Evolutionary conservation across 2,888 invertebrate species (phyloP).

Genomic region (Criorhina ranunculi): DNA sequence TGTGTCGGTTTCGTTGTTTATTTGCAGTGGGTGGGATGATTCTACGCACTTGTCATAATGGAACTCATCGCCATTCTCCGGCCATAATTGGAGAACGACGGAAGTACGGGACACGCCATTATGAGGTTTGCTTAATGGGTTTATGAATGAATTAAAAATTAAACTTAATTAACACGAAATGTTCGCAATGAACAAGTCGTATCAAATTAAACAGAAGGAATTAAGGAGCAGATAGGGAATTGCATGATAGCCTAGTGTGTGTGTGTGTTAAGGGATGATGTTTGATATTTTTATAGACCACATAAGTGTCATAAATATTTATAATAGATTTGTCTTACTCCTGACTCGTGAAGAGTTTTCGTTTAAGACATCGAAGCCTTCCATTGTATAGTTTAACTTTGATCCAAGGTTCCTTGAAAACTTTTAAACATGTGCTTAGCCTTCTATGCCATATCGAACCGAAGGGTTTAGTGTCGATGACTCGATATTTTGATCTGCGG

Average conservation of each 20-base stretch:
- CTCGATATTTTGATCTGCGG: too few species aligned
- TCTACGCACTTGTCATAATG: constrained; percentile 45
- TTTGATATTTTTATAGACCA: too few species aligned
- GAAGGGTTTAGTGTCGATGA: too few species aligned
- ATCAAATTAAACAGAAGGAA: constrained; percentile 36
- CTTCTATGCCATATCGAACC: too few species aligned
- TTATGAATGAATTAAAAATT: constrained; percentile 71
- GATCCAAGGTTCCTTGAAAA: too few species aligned
- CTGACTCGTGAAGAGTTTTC: too few species aligned
- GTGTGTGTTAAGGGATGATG: neutral
- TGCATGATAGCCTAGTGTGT: neutral
- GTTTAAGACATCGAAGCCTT: too few species aligned
- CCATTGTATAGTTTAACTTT: too few species aligned
- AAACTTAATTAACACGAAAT: constrained; percentile 64
- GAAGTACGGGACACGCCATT: constrained; percentile 47
- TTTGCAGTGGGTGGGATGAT: constrained; percentile 19
- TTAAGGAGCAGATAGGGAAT: constrained; percentile 32
- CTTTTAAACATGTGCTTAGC: too few species aligned
- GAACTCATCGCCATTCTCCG: constrained; percentile 6
- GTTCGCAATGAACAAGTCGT: constrained; percentile 28
- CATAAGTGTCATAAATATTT: neutral
- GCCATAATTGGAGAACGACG: constrained; percentile 48
- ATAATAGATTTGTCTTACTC: neutral
- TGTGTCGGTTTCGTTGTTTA: constrained; percentile 5
- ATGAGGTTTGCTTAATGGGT: constrained; percentile 68